Percentiles rank a stretch among this genome's conserved stretches.
phyloP scores from a whole-genome alignment of 2,888 invertebrate species.

The Ischnus inquisitorius region DNA sequence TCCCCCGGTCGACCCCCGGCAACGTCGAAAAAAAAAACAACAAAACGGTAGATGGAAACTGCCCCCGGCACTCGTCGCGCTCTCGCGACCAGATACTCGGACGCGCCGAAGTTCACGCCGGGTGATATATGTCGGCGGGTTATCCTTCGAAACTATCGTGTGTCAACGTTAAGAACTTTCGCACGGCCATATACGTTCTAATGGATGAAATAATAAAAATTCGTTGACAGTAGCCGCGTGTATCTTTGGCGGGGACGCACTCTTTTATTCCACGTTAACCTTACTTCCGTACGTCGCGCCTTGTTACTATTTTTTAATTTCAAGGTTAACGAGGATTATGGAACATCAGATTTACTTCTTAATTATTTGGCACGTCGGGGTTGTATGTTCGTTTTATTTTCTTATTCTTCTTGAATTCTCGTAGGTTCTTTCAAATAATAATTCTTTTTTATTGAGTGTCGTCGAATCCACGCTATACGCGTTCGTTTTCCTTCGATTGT shows the following conservation, averaged over 20 bases:
- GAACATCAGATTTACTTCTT: neutral
- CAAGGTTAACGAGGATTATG: neutral
- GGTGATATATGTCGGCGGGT: neutral
- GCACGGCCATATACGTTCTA: no score
- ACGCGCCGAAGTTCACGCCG: neutral
- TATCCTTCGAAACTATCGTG: neutral
- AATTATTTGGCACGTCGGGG: slow-evolving; percentile 1
- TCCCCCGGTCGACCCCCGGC: slow-evolving; percentile 16
- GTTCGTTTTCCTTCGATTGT: neutral
- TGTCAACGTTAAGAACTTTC: no score
- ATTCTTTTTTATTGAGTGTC: neutral
- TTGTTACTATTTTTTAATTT: neutral
- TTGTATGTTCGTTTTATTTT: neutral
- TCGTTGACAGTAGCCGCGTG: no score
- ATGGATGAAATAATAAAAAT: no score
- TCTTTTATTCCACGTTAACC: neutral
- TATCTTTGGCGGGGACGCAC: neutral
- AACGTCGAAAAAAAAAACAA: slow-evolving; percentile 23
- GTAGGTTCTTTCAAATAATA: neutral
- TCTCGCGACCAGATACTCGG: neutral
- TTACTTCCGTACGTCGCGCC: neutral
- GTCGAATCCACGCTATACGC: neutral
- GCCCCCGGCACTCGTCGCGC: slow-evolving; percentile 22
- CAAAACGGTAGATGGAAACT: slow-evolving; percentile 37
- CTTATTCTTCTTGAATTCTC: neutral